A percentile compares a stretch with the other conserved stretches of the same genome.
phyloP scores from a whole-genome alignment of 2,113 vertebrate species.

The Pangasianodon hypophthalmus region DNA sequence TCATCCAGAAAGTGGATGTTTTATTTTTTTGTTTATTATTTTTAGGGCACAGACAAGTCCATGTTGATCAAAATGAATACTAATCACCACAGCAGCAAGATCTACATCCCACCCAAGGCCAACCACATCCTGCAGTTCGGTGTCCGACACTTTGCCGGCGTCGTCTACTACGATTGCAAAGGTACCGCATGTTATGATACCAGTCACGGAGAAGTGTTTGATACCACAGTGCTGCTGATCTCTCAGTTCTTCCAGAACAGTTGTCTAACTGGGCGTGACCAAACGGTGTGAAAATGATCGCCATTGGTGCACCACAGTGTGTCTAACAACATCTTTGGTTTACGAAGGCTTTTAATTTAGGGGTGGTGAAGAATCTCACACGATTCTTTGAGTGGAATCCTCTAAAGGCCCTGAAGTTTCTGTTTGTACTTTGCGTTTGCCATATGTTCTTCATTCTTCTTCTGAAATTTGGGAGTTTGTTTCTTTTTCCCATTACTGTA shows the following conservation, averaged over 20 bases:
- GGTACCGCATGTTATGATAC: conserved; percentile 66
- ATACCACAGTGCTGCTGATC: not conserved
- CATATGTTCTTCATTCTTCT: not conserved
- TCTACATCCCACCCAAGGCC: conserved; percentile 79
- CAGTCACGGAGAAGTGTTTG: not conserved
- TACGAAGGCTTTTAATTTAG: not conserved
- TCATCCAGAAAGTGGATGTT: not conserved
- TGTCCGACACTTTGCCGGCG: conserved; percentile 86
- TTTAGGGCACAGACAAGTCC: conserved; percentile 87
- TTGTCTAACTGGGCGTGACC: not conserved
- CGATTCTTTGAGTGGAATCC: not conserved
- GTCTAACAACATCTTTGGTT: not conserved
- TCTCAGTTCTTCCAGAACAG: not conserved
- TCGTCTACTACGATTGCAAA: conserved; percentile 83
- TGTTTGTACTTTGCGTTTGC: not conserved
- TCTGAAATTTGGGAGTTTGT: not conserved
- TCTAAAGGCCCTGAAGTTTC: not conserved
- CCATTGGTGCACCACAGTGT: not conserved
- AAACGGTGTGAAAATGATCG: not conserved
- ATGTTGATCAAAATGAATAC: conserved; percentile 86
- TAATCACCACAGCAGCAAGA: conserved; percentile 73
- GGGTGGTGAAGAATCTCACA: no score
- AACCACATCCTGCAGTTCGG: conserved; percentile 83
- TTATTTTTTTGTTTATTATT: not conserved
- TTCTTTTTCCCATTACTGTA: not conserved